Evolutionary conservation across 2,113 vertebrate genomes (phyloP).

Genomic region (Ictidomys tridecemlineatus): DNA sequence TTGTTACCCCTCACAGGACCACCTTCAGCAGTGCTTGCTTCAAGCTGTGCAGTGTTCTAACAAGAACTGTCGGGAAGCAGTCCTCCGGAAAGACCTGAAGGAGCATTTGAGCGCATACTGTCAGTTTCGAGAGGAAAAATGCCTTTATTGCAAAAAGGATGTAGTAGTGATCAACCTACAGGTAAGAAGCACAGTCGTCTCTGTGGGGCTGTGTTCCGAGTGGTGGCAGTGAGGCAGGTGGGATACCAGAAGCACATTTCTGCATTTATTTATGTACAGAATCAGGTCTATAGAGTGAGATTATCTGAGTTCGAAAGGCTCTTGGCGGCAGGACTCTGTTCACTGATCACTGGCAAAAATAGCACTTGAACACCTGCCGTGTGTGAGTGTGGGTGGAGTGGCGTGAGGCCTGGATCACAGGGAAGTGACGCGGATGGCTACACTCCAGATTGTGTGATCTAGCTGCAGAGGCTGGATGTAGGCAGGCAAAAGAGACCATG

Average conservation of each 20-base stretch:
- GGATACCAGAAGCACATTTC: neutral
- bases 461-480: neutral
- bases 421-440: neutral
- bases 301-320: neutral
- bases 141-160: conserved; percentile 88
- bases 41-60: conserved; percentile 88
- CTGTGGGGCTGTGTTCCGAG: neutral
- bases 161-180: conserved; percentile 86
- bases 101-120: conserved; percentile 88
- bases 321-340: neutral
- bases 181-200: conserved; percentile 82
- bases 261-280: neutral
- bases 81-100: conserved; percentile 88
- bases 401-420: neutral
- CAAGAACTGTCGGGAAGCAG: conserved; percentile 86
- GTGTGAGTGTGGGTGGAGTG: neutral
- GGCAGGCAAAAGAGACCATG: fast-evolving
- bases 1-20: conserved; percentile 87
- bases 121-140: conserved; percentile 89
- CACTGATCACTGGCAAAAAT: neutral
- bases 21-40: conserved; percentile 90
- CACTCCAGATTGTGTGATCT: neutral
- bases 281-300: neutral
- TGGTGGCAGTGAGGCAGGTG: neutral
- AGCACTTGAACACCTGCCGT: neutral